Evolutionary conservation across 2,113 vertebrate species (phyloP), one percentile per base, ranked within the genome.

Genomic region (Malurus cyaneus): DNA sequence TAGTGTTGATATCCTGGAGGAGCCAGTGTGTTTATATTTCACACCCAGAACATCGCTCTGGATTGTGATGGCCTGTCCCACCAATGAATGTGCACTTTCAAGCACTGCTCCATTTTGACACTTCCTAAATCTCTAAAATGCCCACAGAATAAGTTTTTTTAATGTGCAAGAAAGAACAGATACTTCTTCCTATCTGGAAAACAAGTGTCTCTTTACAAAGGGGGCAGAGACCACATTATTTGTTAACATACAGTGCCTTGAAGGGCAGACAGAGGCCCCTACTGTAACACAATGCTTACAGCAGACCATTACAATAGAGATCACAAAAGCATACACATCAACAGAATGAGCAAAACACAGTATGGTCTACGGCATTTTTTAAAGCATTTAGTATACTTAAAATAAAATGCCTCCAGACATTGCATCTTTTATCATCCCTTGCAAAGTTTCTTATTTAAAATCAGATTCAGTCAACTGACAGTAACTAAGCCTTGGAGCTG

Each of bases 1-100:
- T 88, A 96, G 90, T 92, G 69, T 36, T 89, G 56, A 44, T 89
- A 64, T 47, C 60, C 82, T 70, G 47, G 39, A 97, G 14, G 74
- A 94, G 36, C 12, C 36, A 8, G 11, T 18, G 10, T 52, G 29
- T 61, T 94, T 62, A 70, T 31, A 88, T 17, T 82, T 92, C 83
- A 82, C 39, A 76, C 13, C 23, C 44, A 77, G 71, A 93, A 56
- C 18, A 72, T 65, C 81, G 66, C 23, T 70, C 14, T 34, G 42
- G 54, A 64, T 28, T 49, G 11, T 15, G 17, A 62, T 0, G 1
- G 20, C 47, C 78, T 36, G 80, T 52, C 82, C 88, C 18, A 4
- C 25, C 36, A 64, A 17, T 7, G 14, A 89, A 80, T 1, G 16
- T 9, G 17, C 3, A 32, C 21, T 66, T 82, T 62, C 26, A 70